A percentile compares a stretch with the other conserved stretches of the same genome.
Conservation (phyloP, 2,888 invertebrate species). For the Scrobipalpa atriplicella region DNA sequence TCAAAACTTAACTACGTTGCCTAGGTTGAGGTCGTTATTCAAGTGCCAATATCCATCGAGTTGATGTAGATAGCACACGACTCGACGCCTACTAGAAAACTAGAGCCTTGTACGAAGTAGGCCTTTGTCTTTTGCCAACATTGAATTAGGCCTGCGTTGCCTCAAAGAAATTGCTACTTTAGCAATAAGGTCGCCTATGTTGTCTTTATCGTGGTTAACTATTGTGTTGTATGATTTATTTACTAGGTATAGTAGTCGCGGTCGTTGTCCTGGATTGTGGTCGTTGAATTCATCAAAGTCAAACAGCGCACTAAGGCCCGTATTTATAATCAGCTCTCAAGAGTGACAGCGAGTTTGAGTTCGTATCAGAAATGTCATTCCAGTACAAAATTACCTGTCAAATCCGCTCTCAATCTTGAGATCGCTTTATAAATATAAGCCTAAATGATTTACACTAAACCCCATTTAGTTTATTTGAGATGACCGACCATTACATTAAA, state of each 20-base stretch:
- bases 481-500: neutral
- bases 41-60: neutral
- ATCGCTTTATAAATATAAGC: too few relatives aligned
- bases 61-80: neutral
- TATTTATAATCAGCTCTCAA: too few relatives aligned
- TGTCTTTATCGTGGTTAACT: too few relatives aligned
- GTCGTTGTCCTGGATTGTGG: neutral
- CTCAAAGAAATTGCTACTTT: too few relatives aligned
- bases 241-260: neutral
- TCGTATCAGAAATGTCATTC: too few relatives aligned
- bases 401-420: too few relatives aligned
- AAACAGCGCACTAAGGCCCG: too few relatives aligned
- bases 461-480: neutral
- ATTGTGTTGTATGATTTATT: neutral
- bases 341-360: too few relatives aligned
- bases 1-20: neutral
- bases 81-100: neutral
- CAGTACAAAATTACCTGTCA: too few relatives aligned
- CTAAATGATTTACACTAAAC: too few relatives aligned
- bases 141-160: neutral
- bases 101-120: neutral
- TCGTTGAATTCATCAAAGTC: too few relatives aligned
- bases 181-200: too few relatives aligned
- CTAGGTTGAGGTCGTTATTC: neutral
- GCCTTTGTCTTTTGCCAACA: constrained; percentile 3